These are phyloP conservation scores for Heliangelus exortis DNA, from an alignment of 2,797 vertebrate genomes.

Conservation along the genomic window DNA sequence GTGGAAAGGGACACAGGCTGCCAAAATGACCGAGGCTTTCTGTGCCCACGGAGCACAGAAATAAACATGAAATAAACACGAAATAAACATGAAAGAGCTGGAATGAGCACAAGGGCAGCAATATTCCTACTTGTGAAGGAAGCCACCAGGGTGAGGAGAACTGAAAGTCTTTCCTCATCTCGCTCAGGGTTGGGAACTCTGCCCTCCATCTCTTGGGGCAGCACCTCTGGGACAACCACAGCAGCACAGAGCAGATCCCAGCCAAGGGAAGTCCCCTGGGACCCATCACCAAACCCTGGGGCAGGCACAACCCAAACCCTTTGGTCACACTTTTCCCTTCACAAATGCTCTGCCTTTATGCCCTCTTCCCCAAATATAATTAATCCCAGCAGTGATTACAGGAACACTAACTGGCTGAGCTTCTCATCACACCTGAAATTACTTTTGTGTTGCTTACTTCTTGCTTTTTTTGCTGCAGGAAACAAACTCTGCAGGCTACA, in stretches of 20 bases:
- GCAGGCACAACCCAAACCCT: not conserved
- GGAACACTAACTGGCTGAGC: not conserved
- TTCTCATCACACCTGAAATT: not conserved
- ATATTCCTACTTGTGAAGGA: not conserved
- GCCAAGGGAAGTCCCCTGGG: too few species aligned
- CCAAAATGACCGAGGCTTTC: not conserved
- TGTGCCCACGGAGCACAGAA: not conserved
- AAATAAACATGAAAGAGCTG: not conserved
- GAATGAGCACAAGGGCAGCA: not conserved
- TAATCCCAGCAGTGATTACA: not conserved
- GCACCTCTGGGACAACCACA: not conserved
- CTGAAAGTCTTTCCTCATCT: not conserved
- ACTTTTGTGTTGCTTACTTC: not conserved
- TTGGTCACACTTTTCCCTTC: not conserved
- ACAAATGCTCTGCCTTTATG: rapidly evolving
- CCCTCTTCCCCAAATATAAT: not conserved
- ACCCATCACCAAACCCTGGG: not conserved
- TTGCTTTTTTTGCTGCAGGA: not conserved
- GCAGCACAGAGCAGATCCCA: rapidly evolving
- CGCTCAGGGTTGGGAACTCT: not conserved
- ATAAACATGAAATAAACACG: not conserved
- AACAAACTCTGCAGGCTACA: not conserved
- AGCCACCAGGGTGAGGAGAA: not conserved
- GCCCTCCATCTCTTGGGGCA: constrained; percentile 37
- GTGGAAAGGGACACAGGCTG: not conserved